Base-by-base conservation (phyloP, 2,113 vertebrate species). In the Alouatta palliata region DNA sequence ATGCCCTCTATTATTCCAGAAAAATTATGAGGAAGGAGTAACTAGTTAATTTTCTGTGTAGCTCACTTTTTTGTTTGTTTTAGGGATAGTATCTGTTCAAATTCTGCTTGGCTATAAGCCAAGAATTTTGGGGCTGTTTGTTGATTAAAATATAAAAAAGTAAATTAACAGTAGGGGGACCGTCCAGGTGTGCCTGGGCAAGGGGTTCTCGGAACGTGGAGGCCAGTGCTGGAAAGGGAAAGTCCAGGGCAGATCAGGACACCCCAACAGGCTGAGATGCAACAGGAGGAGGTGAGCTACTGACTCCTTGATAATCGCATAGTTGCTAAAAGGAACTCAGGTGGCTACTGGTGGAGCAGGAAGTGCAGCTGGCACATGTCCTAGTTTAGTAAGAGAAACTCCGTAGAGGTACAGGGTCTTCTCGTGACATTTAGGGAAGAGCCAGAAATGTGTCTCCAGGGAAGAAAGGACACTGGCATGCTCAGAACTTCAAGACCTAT, bases 201-300 rank as follows among this genome's bases (percentile, higher is more conserved):
- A 64, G 61, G 25, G 43, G 0, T 30, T 61, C 21, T 27, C 19
- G 49, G 68, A 23, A 82, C 19, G 11, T 4, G 11, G 23, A 58
- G 45, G 11, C 43, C 17, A 12, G 66, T n/a, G 68, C 25, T 81
- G 20, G 40, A 47, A 61, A 30, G 23, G 3, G 73, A 32, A 32
- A 7, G 30, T 40, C 43, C 1, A 0, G 9, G 16, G 35, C 4
- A 73, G 5, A 7, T 5, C 16, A 13, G 56, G 37, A 1, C 27
- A 45, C 40, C n/a, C n/a, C 1, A 45, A 13, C 4, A 77, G 73
- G 27, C 40, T 37, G 27, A 25, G 56, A 25, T 37, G 64, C 54
- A 54, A 3, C 1, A 40, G 71, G 30, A 82, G 23, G 30, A 0
- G 14, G 14, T 0, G 1, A 77, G 66, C 4, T 21, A 66, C 23